phyloP scores from a whole-genome alignment of 37 sponge, comb jelly and placozoan genomes.

The Crambe crambe region DNA sequence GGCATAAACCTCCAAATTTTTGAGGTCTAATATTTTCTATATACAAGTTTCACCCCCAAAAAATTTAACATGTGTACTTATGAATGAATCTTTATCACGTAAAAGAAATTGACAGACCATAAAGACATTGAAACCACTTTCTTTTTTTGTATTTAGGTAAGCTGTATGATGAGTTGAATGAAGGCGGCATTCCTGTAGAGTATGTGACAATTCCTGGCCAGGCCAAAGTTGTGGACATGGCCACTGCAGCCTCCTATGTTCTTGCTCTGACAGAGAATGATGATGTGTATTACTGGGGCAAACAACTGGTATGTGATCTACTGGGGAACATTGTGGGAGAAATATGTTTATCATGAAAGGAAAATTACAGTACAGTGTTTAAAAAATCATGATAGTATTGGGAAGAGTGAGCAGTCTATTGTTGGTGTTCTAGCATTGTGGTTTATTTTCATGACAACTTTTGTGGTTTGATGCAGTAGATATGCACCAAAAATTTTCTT shows the following conservation, averaged over 20 bases:
- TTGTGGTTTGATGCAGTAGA: background rate
- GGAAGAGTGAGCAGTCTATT: no score
- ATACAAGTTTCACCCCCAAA: no score
- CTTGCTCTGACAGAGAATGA: conserved; percentile 71
- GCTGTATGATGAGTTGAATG: conserved; percentile 28
- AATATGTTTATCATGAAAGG: background rate
- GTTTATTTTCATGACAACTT: background rate
- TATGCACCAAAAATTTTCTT: background rate
- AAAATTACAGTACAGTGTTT: background rate
- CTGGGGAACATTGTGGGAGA: background rate
- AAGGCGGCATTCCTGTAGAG: conserved; percentile 3
- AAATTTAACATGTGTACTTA: no score
- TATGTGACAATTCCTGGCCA: conserved; percentile 32
- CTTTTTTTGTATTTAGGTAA: conserved; percentile 33
- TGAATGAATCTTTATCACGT: no score
- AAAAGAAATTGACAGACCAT: no score
- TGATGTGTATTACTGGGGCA: conserved; percentile 76
- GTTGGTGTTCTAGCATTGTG: background rate
- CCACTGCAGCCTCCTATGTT: conserved; percentile 43
- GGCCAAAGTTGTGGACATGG: conserved; percentile 36
- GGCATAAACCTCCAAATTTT: no score
- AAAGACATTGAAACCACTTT: no score
- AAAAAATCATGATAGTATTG: no score
- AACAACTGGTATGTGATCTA: conserved; percentile 24
- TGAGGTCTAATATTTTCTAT: no score